phyloP scores from a whole-genome alignment of 2,888 invertebrate genomes.

The Ormyrus labotus region DNA sequence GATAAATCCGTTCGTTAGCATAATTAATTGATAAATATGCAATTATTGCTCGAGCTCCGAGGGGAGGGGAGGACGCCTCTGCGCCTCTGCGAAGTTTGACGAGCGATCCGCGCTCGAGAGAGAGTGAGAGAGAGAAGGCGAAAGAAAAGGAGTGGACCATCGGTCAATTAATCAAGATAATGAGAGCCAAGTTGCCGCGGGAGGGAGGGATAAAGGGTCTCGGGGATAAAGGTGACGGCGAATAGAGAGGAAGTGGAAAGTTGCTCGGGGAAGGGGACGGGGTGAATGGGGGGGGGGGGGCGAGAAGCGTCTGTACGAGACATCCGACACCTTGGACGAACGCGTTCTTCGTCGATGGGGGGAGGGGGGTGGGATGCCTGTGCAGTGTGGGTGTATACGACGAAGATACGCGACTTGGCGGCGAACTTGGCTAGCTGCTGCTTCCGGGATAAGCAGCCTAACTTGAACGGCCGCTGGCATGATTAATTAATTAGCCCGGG shows the following conservation, averaged over 20 bases:
- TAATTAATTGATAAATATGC: slow-evolving; percentile 57
- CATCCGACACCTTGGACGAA: slow-evolving; percentile 73
- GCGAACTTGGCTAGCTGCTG: slow-evolving; percentile 58
- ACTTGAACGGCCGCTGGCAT: slow-evolving; percentile 70
- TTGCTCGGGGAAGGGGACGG: slow-evolving; percentile 41
- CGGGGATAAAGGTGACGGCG: slow-evolving; percentile 49
- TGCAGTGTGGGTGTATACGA: neutral
- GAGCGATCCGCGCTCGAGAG: slow-evolving; percentile 3
- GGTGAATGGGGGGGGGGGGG: slow-evolving; percentile 57
- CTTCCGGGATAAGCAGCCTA: slow-evolving; percentile 60
- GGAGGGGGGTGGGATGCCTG: too few relatives aligned
- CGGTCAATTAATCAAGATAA: slow-evolving; percentile 76
- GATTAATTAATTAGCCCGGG: slow-evolving; percentile 75
- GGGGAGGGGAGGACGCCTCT: neutral
- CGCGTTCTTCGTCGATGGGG: slow-evolving; percentile 24
- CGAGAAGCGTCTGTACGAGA: slow-evolving; percentile 71
- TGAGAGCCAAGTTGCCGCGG: slow-evolving; percentile 70
- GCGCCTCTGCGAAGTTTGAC: slow-evolving; percentile 36
- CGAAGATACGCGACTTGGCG: slow-evolving; percentile 75
- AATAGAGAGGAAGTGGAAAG: slow-evolving; percentile 43
- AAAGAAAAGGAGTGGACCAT: slow-evolving; percentile 66
- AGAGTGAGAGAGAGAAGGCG: slow-evolving; percentile 24
- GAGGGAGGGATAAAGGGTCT: slow-evolving; percentile 57
- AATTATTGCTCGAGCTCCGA: slow-evolving; percentile 40
- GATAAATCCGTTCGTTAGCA: slow-evolving; percentile 37